Evolutionary conservation across 2,888 invertebrate genomes (phyloP).

Genomic region (Elegia similella): DNA sequence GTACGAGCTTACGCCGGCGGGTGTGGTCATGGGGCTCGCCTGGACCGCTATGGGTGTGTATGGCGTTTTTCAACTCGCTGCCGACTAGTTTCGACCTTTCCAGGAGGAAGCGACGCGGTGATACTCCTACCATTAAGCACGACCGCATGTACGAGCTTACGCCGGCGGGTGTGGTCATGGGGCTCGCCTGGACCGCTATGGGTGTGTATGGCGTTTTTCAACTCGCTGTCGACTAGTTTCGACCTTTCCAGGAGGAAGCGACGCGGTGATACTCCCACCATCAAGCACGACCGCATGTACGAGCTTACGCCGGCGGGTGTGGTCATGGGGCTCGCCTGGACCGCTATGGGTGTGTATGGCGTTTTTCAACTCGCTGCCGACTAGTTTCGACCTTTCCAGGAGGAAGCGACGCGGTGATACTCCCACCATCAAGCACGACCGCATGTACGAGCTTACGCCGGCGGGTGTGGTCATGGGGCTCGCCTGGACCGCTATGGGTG

Average conservation of each 20-base stretch:
- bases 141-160: constrained; percentile 97
- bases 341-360: constrained; percentile 96
- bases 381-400: too few species aligned
- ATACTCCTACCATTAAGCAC: constrained; percentile 96
- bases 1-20: constrained; percentile 95
- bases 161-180: constrained; percentile 98
- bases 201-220: constrained; percentile 80
- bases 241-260: too few species aligned
- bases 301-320: constrained; percentile 96
- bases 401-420: too few species aligned
- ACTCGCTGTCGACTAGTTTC: background rate
- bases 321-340: constrained; percentile 99
- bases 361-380: background rate
- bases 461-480: constrained; percentile 99
- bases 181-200: constrained; percentile 99
- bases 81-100: background rate
- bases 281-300: constrained; percentile 98
- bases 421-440: constrained; percentile 97
- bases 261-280: too few species aligned
- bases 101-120: too few species aligned
- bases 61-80: constrained; percentile 25
- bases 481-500: constrained; percentile 99
- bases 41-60: constrained; percentile 98
- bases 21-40: constrained; percentile 99
- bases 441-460: constrained; percentile 96